Evolutionary conservation across 92 coral and sea anemone species (phyloP).

Genomic region (Hydrozoanthus gracilis): DNA sequence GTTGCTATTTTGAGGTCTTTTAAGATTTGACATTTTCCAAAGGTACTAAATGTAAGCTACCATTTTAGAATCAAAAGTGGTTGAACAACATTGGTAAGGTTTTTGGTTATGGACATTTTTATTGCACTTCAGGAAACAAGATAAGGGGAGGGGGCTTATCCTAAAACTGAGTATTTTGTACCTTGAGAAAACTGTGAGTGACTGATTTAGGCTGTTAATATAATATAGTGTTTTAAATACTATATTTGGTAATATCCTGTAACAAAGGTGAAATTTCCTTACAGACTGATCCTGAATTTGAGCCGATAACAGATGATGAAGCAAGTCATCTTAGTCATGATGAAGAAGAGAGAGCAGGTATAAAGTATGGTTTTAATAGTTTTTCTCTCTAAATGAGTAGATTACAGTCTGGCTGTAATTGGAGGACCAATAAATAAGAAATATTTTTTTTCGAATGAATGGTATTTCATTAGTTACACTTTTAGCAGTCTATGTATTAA

Average conservation of each 20-base stretch:
- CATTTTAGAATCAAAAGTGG: neutral
- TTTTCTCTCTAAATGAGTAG: neutral
- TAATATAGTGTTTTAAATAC: neutral
- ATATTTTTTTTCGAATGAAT: neutral
- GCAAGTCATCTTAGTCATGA: conserved; percentile 37
- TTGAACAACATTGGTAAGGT: neutral
- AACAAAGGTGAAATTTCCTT: neutral
- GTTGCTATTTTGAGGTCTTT: too few relatives aligned
- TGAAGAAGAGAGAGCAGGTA: conserved; percentile 10
- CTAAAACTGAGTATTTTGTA: too few relatives aligned
- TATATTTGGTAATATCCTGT: neutral
- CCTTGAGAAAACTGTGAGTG: too few relatives aligned
- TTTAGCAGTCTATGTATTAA: too few relatives aligned
- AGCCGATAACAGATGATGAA: conserved; percentile 81
- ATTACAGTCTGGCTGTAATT: neutral
- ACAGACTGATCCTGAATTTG: conserved; percentile 82
- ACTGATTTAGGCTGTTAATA: neutral
- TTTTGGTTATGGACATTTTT: neutral
- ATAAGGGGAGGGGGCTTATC: too few relatives aligned
- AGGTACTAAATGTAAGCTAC: too few relatives aligned
- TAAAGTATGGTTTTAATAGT: neutral
- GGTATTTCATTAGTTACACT: too few relatives aligned
- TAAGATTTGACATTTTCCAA: too few relatives aligned
- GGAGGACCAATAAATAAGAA: neutral
- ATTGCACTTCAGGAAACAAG: neutral